These are phyloP conservation scores for Athalia cordata DNA, from an alignment of 2,888 invertebrate genomes.

Conservation along the genomic window DNA sequence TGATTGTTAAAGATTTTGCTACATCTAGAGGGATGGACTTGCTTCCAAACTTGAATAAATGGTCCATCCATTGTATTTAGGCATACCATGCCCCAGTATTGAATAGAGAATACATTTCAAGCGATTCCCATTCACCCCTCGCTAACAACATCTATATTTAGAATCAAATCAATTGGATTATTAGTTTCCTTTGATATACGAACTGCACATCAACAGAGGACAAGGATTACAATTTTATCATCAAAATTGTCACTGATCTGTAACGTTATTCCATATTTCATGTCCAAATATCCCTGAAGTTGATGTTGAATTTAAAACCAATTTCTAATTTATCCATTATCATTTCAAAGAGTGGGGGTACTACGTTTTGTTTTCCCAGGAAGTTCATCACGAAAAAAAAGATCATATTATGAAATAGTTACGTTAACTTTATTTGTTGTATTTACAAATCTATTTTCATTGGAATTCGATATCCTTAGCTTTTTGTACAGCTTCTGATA, in stretches of 20 bases:
- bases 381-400: background rate
- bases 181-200: background rate
- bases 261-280: background rate
- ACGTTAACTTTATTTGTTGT: constrained; percentile 27
- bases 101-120: constrained; percentile 7
- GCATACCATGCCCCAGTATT: constrained; percentile 10
- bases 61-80: background rate
- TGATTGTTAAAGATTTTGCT: background rate
- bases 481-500: constrained; percentile 30
- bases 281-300: background rate
- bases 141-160: constrained; percentile 48
- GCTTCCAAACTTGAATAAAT: background rate
- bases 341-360: too few species aligned
- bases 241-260: too few species aligned
- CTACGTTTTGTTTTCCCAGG: background rate
- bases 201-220: background rate
- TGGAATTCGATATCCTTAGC: constrained; percentile 11
- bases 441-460: constrained; percentile 24
- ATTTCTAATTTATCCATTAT: too few species aligned
- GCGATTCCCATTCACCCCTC: background rate
- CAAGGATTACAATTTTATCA: background rate
- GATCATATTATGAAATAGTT: constrained; percentile 15
- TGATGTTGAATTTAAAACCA: too few species aligned
- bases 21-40: background rate
- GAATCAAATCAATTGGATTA: constrained; percentile 49